Base-by-base conservation (phyloP, 2,888 invertebrate genomes). In the Dione juno region DNA sequence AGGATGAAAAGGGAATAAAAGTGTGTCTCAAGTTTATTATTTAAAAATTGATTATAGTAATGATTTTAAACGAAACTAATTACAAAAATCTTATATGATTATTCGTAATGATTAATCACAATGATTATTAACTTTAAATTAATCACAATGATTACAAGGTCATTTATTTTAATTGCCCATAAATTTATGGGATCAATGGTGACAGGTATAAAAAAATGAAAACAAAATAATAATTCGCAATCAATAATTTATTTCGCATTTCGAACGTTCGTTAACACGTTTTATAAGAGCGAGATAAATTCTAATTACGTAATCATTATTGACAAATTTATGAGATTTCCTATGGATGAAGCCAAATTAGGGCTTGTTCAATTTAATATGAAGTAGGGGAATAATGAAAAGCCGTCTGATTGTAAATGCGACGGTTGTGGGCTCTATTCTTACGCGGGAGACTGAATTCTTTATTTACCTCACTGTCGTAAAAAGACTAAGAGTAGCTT, bases 251-350 rank as follows among this genome's bases (percentile, higher is more conserved):
- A 61, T 45, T 43, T 45, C 7, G 0, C 28, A 61, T 45, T 43
- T 45, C 7, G 45, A 45, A 1, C 61, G 45, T 61, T 61, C n/a
- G 35, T 35, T 50, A 50, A 19, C 19, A 16, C 40, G 19, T 11
- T 37, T 64, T 16, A 50, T 50, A 37, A 48, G 19, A 64, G 16
- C 50, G 13, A 64, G 50, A 9, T 50, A 50, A 64, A 37, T 19
- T 64, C n/a, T 19, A 52, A 19, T 14, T 21, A 43, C 50, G 8
- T 52, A 9, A 64, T 64, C 37, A 40, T 64, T 64, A 64, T 64
- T 64, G 54, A 45, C 54, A 45, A 19, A 66, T 57, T 66, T 66
- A 45, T 53, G 40, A 11, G 21, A n/a, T 11, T 41, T 43, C 16
- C 21, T 66, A 37, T 28, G 5, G 19, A 11, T 19, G 16, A 50